Evolutionary conservation across 2,888 invertebrate genomes (phyloP), one percentile per base, ranked within the genome.

Genomic region (Athetis lepigone): DNA sequence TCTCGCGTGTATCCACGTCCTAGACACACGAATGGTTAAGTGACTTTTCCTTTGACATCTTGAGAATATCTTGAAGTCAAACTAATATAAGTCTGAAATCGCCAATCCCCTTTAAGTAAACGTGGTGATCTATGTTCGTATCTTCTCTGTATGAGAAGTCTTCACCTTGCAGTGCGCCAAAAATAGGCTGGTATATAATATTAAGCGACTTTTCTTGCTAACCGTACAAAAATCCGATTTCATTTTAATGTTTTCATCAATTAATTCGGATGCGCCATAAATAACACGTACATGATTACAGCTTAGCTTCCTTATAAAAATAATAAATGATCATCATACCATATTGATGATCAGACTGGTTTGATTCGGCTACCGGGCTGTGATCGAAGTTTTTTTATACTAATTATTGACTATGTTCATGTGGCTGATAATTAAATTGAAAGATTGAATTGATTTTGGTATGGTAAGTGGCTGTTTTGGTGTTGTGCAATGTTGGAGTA

Each of bases 181-280:
- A n/a, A n/a, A n/a, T n/a, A n/a, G n/a, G n/a, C n/a, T n/a, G n/a
- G n/a, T n/a, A n/a, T n/a, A n/a, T n/a, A n/a, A n/a, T n/a, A n/a
- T n/a, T n/a, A 29, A 29, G 29, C 11, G 11, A 3, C 9, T 29
- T 7, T 11, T 2, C 7, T 29, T 11, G 29, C 29, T 7, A 29
- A 29, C n/a, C 19, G n/a, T 25, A 45, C 19, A 16, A 55, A 55
- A 60, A 25, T 29, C 39, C 23, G 45, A 72, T 76, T 72, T 62
- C 23, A 60, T 67, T 67, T 72, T 67, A 70, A 79, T 68, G 67
- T 79, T 77, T 69, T 54, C 62, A 69, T 76, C 77, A 71, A 78
- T 77, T 71, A 77, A 59, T 51, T 61, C 21, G 13, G 29, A 70
- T 45, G 47, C 29, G 19, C 61, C 51, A 80, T 80, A 77, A 80